A percentile compares a stretch with the other conserved stretches of the same genome.
Conservation (phyloP, 2,113 vertebrate species). For the Centropus unirufus region DNA sequence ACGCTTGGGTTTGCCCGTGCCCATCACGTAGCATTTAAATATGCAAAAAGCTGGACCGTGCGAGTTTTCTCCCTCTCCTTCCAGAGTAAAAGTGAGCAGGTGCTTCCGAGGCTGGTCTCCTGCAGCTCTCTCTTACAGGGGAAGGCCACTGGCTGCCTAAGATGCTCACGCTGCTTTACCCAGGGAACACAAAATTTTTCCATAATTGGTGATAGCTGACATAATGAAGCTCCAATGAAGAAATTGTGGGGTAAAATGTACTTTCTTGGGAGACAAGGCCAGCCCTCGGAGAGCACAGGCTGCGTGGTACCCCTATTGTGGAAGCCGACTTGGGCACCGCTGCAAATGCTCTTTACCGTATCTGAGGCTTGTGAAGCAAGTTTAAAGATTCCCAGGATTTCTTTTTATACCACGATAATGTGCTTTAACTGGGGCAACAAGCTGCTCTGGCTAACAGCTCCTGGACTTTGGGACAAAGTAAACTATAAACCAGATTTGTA, state of each 20-base stretch:
- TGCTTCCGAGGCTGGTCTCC: not conserved
- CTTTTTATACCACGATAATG: not conserved
- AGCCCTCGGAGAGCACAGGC: not conserved
- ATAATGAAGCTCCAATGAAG: slow-evolving; percentile 17
- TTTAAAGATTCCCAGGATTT: not conserved
- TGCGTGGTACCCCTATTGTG: not conserved
- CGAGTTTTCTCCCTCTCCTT: not conserved
- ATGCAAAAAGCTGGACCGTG: not conserved
- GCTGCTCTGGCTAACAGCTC: not conserved
- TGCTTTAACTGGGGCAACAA: not conserved
- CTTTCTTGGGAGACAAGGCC: not conserved
- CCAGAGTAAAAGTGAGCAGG: not conserved
- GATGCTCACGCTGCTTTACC: not conserved
- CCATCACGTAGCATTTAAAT: not conserved
- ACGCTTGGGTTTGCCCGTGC: accelerated
- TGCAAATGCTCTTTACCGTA: not conserved
- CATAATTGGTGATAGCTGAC: not conserved
- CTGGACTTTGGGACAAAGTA: not conserved
- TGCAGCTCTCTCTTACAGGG: not conserved
- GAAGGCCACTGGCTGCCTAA: not conserved
- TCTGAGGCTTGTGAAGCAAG: not conserved
- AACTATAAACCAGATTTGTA: not conserved
- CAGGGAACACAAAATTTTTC: not conserved
- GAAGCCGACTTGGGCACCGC: not conserved
- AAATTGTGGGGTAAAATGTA: not conserved